Percentiles rank a stretch among this genome's conserved stretches.
These are phyloP conservation scores for Pterobdella sp. DNA, from an alignment of 2,888 invertebrate species.

Conservation along the genomic window DNA sequence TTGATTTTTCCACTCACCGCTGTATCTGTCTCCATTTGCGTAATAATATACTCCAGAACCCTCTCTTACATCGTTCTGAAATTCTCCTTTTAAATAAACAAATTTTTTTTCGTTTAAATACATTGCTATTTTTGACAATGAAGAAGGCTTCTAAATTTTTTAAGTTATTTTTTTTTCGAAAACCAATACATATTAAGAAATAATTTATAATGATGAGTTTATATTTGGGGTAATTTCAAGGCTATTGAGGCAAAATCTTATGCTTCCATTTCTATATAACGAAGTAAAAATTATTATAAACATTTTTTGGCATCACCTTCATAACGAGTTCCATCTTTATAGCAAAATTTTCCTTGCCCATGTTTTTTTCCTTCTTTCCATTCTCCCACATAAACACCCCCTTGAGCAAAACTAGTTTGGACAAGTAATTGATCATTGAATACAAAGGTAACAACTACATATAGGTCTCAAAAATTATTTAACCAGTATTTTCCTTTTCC, in stretches of 20 bases:
- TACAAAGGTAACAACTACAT: background rate
- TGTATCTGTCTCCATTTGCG: conserved; percentile 50
- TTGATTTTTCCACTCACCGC: conserved; percentile 51
- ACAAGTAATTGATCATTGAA: background rate
- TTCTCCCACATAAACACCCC: conserved; percentile 66
- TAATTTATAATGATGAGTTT: conserved; percentile 26
- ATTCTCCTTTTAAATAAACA: too few relatives aligned
- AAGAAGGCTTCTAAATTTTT: background rate
- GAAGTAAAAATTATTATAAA: background rate
- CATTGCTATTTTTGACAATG: too few relatives aligned
- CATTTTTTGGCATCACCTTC: conserved; percentile 56
- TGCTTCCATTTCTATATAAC: background rate
- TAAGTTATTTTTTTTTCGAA: conserved; percentile 7
- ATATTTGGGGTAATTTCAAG: background rate
- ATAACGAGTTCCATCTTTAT: conserved; percentile 78
- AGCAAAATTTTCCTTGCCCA: conserved; percentile 70
- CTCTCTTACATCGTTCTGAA: conserved; percentile 50
- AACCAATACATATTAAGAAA: background rate
- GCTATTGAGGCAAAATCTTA: background rate
- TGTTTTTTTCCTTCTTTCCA: conserved; percentile 70
- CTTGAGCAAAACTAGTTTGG: conserved; percentile 40
- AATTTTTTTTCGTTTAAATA: too few relatives aligned
- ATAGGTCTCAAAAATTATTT: background rate
- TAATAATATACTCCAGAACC: conserved; percentile 50
- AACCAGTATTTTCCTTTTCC: conserved; percentile 69